Evolutionary conservation across 2,888 invertebrate species (phyloP), one percentile per base, ranked within the genome.

Genomic region (Scrobipalpa costella): DNA sequence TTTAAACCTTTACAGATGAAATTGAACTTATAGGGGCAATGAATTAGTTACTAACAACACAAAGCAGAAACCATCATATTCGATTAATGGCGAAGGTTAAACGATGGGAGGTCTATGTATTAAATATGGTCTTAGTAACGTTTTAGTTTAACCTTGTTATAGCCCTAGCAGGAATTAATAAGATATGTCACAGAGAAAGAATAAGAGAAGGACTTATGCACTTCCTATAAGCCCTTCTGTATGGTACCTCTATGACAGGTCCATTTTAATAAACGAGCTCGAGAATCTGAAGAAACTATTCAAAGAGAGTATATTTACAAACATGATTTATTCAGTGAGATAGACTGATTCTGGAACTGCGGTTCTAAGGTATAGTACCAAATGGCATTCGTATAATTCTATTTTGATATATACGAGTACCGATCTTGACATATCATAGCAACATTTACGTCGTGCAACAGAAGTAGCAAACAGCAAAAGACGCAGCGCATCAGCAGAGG

Each of bases 41-140:
- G n/a, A 44, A 15, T 44, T 44, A n/a, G 44, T 15, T 15, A 44
- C n/a, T 15, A 44, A 7, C 15, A n/a, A n/a, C n/a, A n/a, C n/a
- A 15, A 6, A n/a, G n/a, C n/a, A n/a, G 44, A n/a, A 44, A n/a
- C 44, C 7, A n/a, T n/a, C 6, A 15, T 7, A 44, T 6, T 15
- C 44, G 44, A 44, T 44, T 44, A 44, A 44, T n/a, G n/a, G 15
- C 15, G 44, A 44, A 44, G 44, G 44, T 44, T 44, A 15, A 44
- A n/a, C 44, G 44, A 44, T n/a, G 44, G 44, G 44, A 44, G 44
- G 44, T 44, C 44, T 44, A 44, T 44, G 44, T 1, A 44, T n/a
- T 44, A n/a, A 44, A 44, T 44, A 2, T 44, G 15, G 1, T n/a
- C 15, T 44, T n/a, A n/a, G n/a, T 27, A 27, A 27, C 27, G 27